Evolutionary conservation across 1,140 invertebrate genomes (phyloP).

Genomic region (Eumeta japonica): DNA sequence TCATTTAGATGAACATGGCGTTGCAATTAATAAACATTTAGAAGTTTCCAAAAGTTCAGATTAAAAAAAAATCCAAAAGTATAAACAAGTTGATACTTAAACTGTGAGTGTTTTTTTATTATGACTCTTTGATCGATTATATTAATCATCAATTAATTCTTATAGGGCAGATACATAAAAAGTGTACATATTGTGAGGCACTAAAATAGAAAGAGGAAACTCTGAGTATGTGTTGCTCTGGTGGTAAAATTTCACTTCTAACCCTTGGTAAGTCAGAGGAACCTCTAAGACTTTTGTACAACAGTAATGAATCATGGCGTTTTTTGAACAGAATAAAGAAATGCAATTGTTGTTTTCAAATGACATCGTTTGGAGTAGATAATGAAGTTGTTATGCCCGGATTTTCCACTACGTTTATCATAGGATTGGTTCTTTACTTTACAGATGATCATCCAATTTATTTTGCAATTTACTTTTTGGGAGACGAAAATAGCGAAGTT

Average conservation of each 20-base stretch:
- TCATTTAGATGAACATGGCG: slow-evolving; percentile 35
- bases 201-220: no score
- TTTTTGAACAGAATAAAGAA: slow-evolving; percentile 37
- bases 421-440: slow-evolving; percentile 30
- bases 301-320: slow-evolving; percentile 25
- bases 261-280: no score
- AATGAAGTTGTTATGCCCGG: slow-evolving; percentile 19
- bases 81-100: no score
- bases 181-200: slow-evolving; percentile 24
- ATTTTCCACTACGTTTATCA: slow-evolving; percentile 41
- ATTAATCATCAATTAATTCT: slow-evolving; percentile 10
- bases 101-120: no score
- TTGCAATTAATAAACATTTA: slow-evolving; percentile 31
- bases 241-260: no score
- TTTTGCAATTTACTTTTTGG: slow-evolving; percentile 41
- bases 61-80: no score
- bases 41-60: no score
- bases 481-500: no score
- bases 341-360: slow-evolving; percentile 21
- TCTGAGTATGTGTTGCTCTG: no score
- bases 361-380: no score
- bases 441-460: slow-evolving; percentile 24
- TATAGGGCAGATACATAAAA: slow-evolving; percentile 19
- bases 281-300: slow-evolving; percentile 17
- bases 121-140: no score